Evolutionary conservation across 2,797 vertebrate species (phyloP).

Genomic region (Denticeps clupeoides): DNA sequence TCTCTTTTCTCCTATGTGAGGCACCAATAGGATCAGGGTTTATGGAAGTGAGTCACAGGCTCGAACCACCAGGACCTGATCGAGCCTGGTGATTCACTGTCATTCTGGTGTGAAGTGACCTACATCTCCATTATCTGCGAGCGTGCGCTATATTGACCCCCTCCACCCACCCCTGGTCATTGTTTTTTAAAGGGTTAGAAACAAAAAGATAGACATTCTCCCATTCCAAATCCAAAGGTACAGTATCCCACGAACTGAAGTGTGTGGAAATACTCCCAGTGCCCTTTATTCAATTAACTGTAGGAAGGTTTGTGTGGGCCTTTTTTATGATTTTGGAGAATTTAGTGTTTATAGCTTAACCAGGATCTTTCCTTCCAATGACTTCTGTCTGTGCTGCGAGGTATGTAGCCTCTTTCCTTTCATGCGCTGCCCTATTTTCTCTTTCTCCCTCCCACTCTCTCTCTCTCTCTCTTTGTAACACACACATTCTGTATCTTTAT

Average conservation of each 20-base stretch:
- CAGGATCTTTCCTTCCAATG: conserved; percentile 20
- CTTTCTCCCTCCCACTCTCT: neutral
- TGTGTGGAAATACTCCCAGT: too few relatives aligned
- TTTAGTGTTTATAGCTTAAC: conserved; percentile 18
- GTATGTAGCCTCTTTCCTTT: conserved; percentile 13
- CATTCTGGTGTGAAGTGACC: conserved; percentile 22
- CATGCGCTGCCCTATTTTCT: neutral
- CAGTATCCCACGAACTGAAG: too few relatives aligned
- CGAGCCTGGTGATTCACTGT: conserved; percentile 11
- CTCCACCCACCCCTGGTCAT: too few relatives aligned
- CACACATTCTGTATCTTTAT: neutral
- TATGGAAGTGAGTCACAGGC: conserved; percentile 10
- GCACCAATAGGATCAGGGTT: neutral
- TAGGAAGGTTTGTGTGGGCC: too few relatives aligned
- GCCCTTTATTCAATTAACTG: too few relatives aligned
- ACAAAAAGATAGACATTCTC: too few relatives aligned
- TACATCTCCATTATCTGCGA: conserved; percentile 11
- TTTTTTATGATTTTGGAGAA: too few relatives aligned
- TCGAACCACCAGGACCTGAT: conserved; percentile 6
- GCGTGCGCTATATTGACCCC: neutral
- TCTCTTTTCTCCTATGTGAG: too few relatives aligned
- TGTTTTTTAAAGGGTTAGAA: too few relatives aligned
- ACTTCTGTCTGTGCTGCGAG: conserved; percentile 19
- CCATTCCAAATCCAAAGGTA: too few relatives aligned
- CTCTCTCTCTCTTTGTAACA: neutral